Base-by-base conservation (phyloP, 2,888 invertebrate species). In the Standfussiana lucernea region DNA sequence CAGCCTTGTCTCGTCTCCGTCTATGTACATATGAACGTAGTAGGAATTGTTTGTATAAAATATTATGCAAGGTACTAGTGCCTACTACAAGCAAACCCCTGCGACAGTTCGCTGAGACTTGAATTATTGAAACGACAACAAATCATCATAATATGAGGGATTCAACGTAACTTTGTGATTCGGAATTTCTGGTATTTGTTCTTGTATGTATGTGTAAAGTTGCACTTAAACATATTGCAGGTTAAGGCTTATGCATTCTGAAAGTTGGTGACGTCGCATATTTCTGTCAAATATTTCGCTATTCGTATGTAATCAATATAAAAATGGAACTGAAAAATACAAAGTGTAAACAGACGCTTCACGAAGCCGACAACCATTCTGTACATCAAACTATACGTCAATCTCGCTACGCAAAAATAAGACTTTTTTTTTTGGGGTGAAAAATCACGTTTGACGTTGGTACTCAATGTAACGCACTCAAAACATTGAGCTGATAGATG, bases 11-110 rank as follows among this genome's bases (percentile, higher is more conserved):
- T 74, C 21, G 73, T 45, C 61, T 64, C 64, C n/a, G n/a, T n/a
- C n/a, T 53, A 73, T 53, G 42, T 21, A 73, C 61, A 45, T 67
- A 67, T 37, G n/a, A 45, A 73, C 42, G 61, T 28, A 10, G 35
- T 67, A 53, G 45, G 28, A 47, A 42, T 21, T 79, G 80, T 79
- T 80, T 80, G 66, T 24, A 18, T 40, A 62, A 80, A 80, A 80
- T 80, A 62, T 80, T 61, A 79, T 45, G 53, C 10, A 13, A 10
- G 45, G 32, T 40, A 42, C 79, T n/a, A n/a, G n/a, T n/a, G n/a
- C n/a, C 47, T 79, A 53, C 78, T 32, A 28, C 15, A 35, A 53
- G 35, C n/a, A 45, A 45, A 65, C 13, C 37, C 37, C 64, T 47
- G 45, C 11, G 40, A 47, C 64, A 64, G 62, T 45, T 1, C 45